phyloP scores from a whole-genome alignment of 1,140 invertebrate genomes.

The Aphidius gifuensis region DNA sequence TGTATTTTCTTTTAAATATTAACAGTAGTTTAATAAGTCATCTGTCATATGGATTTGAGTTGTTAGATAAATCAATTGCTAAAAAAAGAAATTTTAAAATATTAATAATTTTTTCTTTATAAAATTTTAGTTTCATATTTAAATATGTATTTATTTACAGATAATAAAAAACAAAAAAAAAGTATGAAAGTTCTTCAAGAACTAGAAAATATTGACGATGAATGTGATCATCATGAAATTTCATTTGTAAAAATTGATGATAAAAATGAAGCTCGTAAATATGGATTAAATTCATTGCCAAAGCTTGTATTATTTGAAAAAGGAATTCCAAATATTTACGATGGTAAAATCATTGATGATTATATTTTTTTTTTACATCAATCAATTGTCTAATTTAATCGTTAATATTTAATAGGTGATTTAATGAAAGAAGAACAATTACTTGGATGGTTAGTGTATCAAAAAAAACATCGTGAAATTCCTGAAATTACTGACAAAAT shows the following conservation, averaged over 20 bases:
- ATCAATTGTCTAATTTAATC: background rate
- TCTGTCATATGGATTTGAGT: background rate
- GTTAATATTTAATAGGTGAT: constrained; percentile 60
- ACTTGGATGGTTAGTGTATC: constrained; percentile 83
- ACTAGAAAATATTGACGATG: constrained; percentile 91
- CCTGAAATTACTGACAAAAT: constrained; percentile 91
- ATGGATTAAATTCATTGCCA: constrained; percentile 78
- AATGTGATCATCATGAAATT: constrained; percentile 88
- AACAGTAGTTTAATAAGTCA: background rate
- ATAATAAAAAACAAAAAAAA: constrained; percentile 89
- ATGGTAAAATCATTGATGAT: constrained; percentile 56
- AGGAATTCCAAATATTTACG: constrained; percentile 83
- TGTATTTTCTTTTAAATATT: constrained; percentile 1
- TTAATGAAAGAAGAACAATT: constrained; percentile 88
- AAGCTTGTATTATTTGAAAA: constrained; percentile 85
- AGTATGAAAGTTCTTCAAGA: constrained; percentile 83
- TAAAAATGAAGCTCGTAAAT: constrained; percentile 82
- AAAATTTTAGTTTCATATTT: too few species aligned
- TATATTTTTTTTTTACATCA: too few species aligned
- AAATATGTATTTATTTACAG: constrained; percentile 56
- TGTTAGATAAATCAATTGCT: too few species aligned
- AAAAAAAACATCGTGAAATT: constrained; percentile 86
- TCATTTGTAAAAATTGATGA: constrained; percentile 92
- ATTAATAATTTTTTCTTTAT: too few species aligned
- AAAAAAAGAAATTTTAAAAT: too few species aligned